A percentile compares a stretch with the other conserved stretches of the same genome.
Evolutionary conservation across 1,140 invertebrate species (phyloP).

Genomic region (Aleiodes sp.): DNA sequence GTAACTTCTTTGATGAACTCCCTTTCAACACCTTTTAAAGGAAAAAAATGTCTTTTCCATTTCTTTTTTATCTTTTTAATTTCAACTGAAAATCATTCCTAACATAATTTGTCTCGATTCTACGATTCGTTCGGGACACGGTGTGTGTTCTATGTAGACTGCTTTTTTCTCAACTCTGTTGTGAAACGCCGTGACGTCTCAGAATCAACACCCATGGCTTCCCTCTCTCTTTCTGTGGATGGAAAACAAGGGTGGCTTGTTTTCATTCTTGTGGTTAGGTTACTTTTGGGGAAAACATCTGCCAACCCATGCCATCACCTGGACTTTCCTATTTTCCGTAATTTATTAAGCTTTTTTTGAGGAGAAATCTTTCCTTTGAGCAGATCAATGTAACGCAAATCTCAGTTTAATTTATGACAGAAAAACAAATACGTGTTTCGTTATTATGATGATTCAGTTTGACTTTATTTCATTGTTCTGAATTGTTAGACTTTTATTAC

Average conservation of each 20-base stretch:
- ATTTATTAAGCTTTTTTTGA: conserved; percentile 17
- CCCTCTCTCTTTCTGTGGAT: background rate
- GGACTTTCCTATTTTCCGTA: conserved; percentile 31
- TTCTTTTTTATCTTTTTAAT: background rate
- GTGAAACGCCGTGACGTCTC: conserved; percentile 21
- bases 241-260: conserved; percentile 27
- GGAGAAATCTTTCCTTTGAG: background rate
- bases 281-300: conserved; percentile 19
- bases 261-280: background rate
- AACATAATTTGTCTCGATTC: conserved; percentile 7
- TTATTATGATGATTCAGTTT: too few species aligned
- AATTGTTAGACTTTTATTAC: too few species aligned
- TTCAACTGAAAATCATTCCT: background rate
- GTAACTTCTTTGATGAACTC: conserved; percentile 15
- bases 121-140: conserved; percentile 9
- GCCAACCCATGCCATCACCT: conserved; percentile 26
- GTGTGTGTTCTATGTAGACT: background rate
- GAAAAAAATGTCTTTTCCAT: background rate
- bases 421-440: too few species aligned
- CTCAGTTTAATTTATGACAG: background rate
- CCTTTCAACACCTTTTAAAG: conserved; percentile 11
- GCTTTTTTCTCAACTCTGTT: background rate
- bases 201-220: background rate
- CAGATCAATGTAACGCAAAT: background rate
- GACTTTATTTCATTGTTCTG: too few species aligned